Percentiles rank a stretch among this genome's conserved stretches.
phyloP scores from a whole-genome alignment of 1,140 invertebrate genomes.

The Dreissena rostriformis region DNA sequence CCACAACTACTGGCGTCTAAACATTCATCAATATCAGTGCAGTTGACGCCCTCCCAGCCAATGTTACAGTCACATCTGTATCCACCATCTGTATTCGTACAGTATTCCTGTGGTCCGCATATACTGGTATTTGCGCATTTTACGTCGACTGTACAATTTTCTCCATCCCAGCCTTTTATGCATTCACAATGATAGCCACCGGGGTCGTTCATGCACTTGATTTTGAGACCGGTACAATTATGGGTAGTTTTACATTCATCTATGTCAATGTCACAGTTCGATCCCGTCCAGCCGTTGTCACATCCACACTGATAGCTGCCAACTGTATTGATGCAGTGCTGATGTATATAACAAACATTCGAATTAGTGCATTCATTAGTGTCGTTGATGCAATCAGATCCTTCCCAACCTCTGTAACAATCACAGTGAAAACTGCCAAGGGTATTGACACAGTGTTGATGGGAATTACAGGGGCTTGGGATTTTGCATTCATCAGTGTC shows the following conservation, averaged over 20 bases:
- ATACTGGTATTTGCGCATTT: not conserved
- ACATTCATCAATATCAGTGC: too few species aligned
- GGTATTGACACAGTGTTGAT: not conserved
- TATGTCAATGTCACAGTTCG: too few species aligned
- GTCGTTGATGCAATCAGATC: not conserved
- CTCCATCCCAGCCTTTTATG: not conserved
- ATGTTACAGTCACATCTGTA: conserved; percentile 21
- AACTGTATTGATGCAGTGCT: too few species aligned
- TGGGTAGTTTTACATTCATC: too few species aligned
- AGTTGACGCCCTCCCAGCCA: not conserved
- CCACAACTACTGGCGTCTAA: too few species aligned
- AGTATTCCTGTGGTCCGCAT: not conserved
- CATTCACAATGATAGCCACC: not conserved
- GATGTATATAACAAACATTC: too few species aligned
- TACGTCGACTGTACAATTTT: too few species aligned
- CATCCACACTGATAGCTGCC: too few species aligned
- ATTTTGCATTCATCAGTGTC: not conserved
- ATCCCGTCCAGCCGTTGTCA: too few species aligned
- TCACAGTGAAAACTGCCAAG: not conserved
- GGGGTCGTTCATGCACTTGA: too few species aligned
- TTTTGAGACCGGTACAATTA: too few species aligned
- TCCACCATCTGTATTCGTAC: conserved; percentile 20
- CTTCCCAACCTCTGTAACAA: not conserved
- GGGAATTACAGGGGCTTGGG: not conserved
- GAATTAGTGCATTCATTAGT: not conserved